phyloP scores from a whole-genome alignment of 2,113 vertebrate genomes.

The Marmota monax region DNA sequence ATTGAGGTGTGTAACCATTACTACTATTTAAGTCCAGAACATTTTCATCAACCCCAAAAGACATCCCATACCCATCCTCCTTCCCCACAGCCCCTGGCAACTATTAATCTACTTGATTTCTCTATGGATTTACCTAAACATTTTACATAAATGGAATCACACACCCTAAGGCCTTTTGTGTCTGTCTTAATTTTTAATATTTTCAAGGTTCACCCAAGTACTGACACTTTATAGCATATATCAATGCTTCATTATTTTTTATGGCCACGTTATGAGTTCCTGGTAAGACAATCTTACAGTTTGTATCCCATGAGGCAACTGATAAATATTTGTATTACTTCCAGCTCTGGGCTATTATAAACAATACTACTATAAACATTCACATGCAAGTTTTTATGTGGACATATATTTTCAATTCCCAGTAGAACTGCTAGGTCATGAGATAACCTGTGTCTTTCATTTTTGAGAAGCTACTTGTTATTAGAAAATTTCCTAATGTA shows the following conservation, averaged over 20 bases:
- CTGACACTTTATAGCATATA: neutral
- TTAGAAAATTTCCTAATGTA: neutral
- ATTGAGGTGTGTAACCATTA: neutral
- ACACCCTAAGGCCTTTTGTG: neutral
- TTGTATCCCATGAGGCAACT: neutral
- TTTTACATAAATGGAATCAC: neutral
- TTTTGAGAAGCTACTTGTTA: neutral
- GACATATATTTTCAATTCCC: neutral
- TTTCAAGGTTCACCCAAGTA: neutral
- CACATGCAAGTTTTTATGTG: neutral
- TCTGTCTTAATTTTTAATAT: neutral
- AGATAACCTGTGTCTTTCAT: neutral
- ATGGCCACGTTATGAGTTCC: neutral
- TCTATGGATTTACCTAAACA: neutral
- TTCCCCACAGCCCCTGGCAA: neutral
- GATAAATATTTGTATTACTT: neutral
- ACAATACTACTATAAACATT: neutral
- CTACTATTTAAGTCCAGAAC: neutral
- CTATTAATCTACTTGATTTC: neutral
- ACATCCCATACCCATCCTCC: neutral
- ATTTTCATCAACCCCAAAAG: neutral
- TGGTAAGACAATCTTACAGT: neutral
- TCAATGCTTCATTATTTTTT: neutral
- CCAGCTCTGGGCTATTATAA: neutral
- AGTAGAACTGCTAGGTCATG: neutral